Evolutionary conservation across 1,140 invertebrate genomes (phyloP).

Genomic region (Caerostris extrusa): DNA sequence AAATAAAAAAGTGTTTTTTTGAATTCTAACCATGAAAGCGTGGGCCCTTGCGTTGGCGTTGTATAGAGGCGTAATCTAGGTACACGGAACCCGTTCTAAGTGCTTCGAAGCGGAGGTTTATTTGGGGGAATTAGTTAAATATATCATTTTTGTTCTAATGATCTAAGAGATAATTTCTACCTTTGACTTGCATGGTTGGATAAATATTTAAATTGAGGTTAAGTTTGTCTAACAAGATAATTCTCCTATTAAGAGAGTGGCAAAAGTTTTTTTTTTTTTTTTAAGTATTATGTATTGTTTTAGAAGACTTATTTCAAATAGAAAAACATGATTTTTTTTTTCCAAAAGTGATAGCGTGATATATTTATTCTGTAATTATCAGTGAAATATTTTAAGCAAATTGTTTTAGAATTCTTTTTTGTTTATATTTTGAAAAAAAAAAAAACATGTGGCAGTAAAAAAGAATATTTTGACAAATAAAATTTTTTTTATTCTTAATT

Average conservation of each 20-base stretch:
- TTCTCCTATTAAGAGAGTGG: neutral
- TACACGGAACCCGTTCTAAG: conserved; percentile 11
- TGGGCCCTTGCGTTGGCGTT: conserved; percentile 15
- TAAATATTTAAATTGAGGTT: conserved; percentile 43
- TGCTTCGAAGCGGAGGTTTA: conserved; percentile 19
- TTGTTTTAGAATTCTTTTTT: no score
- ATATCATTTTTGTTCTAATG: conserved; percentile 21
- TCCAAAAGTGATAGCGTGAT: no score
- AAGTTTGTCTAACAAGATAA: neutral
- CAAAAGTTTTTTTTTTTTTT: neutral
- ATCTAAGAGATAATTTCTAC: conserved; percentile 28
- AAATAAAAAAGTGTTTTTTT: conserved; percentile 25
- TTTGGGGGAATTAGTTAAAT: conserved; percentile 23
- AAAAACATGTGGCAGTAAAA: no score
- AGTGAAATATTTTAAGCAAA: no score
- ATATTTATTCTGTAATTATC: no score
- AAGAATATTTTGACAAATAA: no score
- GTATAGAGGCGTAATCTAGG: conserved; percentile 1
- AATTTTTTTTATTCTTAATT: no score
- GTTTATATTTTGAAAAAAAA: no score
- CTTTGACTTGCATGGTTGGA: conserved; percentile 13
- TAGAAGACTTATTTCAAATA: neutral
- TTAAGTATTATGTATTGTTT: neutral
- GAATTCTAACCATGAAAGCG: neutral
- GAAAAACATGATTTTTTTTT: no score